These are phyloP conservation scores for Plagiodera versicolora DNA, from an alignment of 2,888 invertebrate genomes.

Conservation along the genomic window DNA sequence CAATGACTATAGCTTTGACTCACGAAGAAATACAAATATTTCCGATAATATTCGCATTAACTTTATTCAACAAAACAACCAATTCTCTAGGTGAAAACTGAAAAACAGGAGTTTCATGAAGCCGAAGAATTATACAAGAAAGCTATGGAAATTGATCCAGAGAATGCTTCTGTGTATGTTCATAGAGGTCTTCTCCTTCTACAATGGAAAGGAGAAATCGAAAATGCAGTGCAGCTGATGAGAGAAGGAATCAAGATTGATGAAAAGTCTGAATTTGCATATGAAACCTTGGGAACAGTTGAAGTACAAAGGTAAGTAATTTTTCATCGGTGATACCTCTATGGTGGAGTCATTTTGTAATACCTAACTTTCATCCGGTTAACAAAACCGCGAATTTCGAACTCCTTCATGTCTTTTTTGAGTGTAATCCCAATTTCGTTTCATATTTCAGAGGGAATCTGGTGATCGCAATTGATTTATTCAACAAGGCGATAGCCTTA, in stretches of 20 bases:
- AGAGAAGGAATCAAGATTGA: conserved; percentile 84
- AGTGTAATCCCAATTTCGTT: neutral
- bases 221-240: conserved; percentile 76
- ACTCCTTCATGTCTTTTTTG: too few species aligned
- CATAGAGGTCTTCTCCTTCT: conserved; percentile 83
- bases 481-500: conserved; percentile 84
- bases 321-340: too few species aligned
- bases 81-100: conserved; percentile 66
- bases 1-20: conserved; percentile 65
- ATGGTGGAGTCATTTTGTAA: too few species aligned
- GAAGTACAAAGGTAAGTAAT: conserved; percentile 84
- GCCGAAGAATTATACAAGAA: conserved; percentile 82
- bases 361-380: too few species aligned
- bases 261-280: conserved; percentile 91
- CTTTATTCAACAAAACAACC: neutral
- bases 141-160: conserved; percentile 79
- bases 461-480: conserved; percentile 77
- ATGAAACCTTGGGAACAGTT: conserved; percentile 92
- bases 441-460: conserved; percentile 74
- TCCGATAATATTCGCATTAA: conserved; percentile 56
- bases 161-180: conserved; percentile 83
- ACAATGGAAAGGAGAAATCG: conserved; percentile 83
- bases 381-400: neutral
- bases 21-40: too few species aligned
- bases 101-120: conserved; percentile 79